phyloP scores from a whole-genome alignment of 2,113 vertebrate genomes.

The Columba livia region DNA sequence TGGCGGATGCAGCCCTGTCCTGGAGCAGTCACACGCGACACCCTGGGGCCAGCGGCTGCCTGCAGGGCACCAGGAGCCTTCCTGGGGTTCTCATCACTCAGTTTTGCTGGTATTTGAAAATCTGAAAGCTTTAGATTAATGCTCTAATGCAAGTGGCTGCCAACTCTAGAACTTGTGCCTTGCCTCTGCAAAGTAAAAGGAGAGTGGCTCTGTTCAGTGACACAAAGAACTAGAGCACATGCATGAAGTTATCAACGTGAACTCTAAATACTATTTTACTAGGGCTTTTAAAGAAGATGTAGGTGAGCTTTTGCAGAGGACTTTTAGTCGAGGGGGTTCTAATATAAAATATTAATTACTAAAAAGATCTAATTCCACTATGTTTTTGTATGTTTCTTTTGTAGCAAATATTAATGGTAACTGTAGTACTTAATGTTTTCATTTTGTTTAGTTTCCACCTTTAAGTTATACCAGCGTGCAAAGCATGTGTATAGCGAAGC shows the following conservation, averaged over 20 bases:
- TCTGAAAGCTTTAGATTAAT: not conserved
- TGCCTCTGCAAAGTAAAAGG: not conserved
- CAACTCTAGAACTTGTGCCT: not conserved
- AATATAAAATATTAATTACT: not conserved
- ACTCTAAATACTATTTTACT: not conserved
- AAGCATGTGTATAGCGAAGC: slow-evolving; percentile 94
- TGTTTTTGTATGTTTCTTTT: not conserved
- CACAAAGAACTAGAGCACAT: not conserved
- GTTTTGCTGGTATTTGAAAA: not conserved
- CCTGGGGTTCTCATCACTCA: not conserved
- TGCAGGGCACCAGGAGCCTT: not conserved
- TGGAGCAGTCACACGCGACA: not conserved
- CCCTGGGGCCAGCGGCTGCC: not conserved
- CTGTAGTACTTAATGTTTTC: not conserved
- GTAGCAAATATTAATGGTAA: not conserved
- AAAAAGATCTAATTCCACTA: not conserved
- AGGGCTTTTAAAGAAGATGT: not conserved
- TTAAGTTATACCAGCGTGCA: slow-evolving; percentile 91
- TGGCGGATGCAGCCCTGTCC: not conserved
- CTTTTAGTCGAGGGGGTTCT: not conserved
- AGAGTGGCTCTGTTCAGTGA: not conserved
- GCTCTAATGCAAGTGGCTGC: not conserved
- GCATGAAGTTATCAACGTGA: not conserved
- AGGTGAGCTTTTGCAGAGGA: not conserved
- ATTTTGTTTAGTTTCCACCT: slow-evolving; percentile 78